Evolutionary conservation across 2,113 vertebrate genomes (phyloP).

Genomic region (Diglossa brunneiventris): DNA sequence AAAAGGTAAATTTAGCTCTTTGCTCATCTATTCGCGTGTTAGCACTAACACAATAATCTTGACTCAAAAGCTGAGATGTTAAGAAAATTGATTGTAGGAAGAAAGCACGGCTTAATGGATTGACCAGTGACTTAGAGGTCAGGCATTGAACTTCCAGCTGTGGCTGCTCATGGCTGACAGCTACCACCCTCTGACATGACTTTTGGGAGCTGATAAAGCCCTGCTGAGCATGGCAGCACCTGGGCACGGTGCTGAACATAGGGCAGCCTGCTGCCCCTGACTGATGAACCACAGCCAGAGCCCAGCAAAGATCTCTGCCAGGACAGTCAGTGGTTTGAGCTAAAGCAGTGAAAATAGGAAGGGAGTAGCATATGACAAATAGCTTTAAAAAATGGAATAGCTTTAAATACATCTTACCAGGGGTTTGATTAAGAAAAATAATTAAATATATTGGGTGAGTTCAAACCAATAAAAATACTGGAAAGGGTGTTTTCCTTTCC

Average conservation of each 20-base stretch:
- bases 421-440: not conserved
- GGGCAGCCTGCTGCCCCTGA: not conserved
- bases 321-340: rapidly evolving
- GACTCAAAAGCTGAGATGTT: not conserved
- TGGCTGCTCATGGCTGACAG: not conserved
- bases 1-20: not conserved
- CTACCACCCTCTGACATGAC: not conserved
- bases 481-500: not conserved
- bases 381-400: not conserved
- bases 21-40: not conserved
- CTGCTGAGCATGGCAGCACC: not conserved
- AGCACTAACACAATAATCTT: not conserved
- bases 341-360: not conserved
- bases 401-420: not conserved
- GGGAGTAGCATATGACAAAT: not conserved
- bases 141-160: not conserved
- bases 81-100: not conserved
- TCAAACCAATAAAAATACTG: not conserved
- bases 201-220: not conserved
- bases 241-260: rapidly evolving
- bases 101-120: not conserved
- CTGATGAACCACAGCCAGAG: not conserved
- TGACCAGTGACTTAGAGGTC: not conserved
- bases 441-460: not conserved
- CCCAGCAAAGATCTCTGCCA: not conserved